Base-by-base conservation (phyloP, 1,140 invertebrate genomes). In the Mactra quadrangularis region DNA sequence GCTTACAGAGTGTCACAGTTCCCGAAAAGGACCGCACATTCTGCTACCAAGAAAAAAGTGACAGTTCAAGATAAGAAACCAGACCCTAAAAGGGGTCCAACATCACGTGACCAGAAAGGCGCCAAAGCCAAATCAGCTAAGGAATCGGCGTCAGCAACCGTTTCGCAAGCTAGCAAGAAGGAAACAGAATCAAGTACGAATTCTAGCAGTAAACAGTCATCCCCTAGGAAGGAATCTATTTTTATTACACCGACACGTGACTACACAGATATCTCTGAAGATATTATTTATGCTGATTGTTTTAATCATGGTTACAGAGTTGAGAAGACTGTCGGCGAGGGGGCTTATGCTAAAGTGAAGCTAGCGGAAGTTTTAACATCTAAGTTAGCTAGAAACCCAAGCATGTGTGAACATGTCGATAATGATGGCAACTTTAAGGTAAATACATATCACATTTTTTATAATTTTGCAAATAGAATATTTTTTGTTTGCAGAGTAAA, bases 301-400 rank as follows among this genome's bases (percentile, higher is more conserved):
- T 64, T 82, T 22, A 82, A 83, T 15, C 83, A 86, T 52, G 88
- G 88, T 1, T 89, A 89, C 53, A 53, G 72, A 19, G 19, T 89
- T 15, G 57, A 64, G 3, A 83, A 76, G 57, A 82, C 71, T 3
- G 31, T 89, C 13, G 88, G 88, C n/a, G 82, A 86, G 81, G 88
- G 88, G 17, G 87, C 82, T 0, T 89, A 89, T 38, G 88, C 87
- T 11, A 89, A 87, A 55, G 88, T 89, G 3, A 87, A 86, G 52
- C 70, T 88, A 9, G 88, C 88, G 0, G 85, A 89, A 47, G 84
- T 87, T 17, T 66, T 82, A 66, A 57, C 85, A 13, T 82, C 78
- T 6, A 87, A 83, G 66, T 38, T 88, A 25, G 87, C 86, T 9
- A 60, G 87, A 35, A 66, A 81, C 70, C 72, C 75, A 17, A 59